A percentile compares a stretch with the other conserved stretches of the same genome.
Conservation (phyloP, 2,113 vertebrate species). For the Alethe diademata region DNA sequence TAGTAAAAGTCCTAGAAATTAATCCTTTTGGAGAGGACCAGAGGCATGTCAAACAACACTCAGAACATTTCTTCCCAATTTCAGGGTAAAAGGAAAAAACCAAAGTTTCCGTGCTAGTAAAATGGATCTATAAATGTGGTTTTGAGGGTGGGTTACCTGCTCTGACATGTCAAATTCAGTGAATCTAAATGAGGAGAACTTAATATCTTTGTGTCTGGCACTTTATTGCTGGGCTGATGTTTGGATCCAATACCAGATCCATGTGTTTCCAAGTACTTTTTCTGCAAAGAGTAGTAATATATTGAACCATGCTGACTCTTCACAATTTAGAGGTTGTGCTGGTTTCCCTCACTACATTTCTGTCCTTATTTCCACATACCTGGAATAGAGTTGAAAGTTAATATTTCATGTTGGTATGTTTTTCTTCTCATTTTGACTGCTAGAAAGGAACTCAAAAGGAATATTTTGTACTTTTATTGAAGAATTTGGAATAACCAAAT, state of each 20-base stretch:
- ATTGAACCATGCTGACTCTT: background rate
- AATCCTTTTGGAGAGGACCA: background rate
- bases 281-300: background rate
- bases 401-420: accelerated
- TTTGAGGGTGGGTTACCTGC: background rate
- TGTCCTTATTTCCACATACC: background rate
- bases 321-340: accelerated
- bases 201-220: background rate
- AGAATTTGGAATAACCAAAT: background rate
- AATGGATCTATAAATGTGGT: background rate
- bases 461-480: background rate
- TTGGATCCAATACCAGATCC: background rate
- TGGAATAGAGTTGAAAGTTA: background rate
- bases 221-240: background rate
- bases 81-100: background rate
- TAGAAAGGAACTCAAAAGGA: background rate
- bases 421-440: background rate
- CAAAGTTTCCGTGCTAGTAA: background rate
- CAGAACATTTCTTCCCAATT: background rate
- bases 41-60: background rate
- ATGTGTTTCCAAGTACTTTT: background rate
- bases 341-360: background rate
- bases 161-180: background rate
- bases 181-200: background rate
- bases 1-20: background rate